Evolutionary conservation across 2,113 vertebrate species (phyloP), one percentile per base, ranked within the genome.

Genomic region (Acanthisitta chloris): DNA sequence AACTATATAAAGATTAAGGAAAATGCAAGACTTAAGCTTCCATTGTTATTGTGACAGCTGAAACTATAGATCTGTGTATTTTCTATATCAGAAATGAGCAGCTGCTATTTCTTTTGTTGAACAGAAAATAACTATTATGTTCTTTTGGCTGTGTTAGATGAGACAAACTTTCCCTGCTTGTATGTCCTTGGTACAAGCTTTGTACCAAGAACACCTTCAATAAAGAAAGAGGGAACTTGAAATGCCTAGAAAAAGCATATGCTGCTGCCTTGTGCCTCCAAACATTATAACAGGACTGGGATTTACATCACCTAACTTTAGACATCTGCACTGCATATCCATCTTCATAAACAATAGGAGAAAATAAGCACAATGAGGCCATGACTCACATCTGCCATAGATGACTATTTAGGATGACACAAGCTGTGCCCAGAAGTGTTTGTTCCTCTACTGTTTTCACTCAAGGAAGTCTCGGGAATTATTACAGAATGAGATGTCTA

Each of bases 41-140:
- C 78, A 95, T 98, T 98, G 88, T 97, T 97, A 85, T 96, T 13
- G 2, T 94, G 94, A 94, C 90, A 97, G 83, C 87, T 96, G 91
- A 97, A 97, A 93, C 45, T 86, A 88, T 86, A 95, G 76, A 80
- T 81, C 78, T 87, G 66, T 95, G 87, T 96, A 86, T 92, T 95
- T 96, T 96, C 88, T 91, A 86, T 91, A 96, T 94, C 92, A 96
- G 83, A 96, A 96, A 85, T 17, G 19, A 81, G 76, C 86, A 97
- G 92, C 92, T 97, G 92, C 89, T 97, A 29, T 77, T 87, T 95
- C 61, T 81, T 82, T 95, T 92, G 64, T 69, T 61, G 43, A 88
- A 33, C 26, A 38, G 34, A 96, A 89, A 71, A 83, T 81, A 96
- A 61, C 40, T 74, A 10, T 65, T 86, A n/a, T 59, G 28, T 38